Conservation (phyloP, 92 coral and sea anemone genomes). For the Paragorgia papillata region DNA sequence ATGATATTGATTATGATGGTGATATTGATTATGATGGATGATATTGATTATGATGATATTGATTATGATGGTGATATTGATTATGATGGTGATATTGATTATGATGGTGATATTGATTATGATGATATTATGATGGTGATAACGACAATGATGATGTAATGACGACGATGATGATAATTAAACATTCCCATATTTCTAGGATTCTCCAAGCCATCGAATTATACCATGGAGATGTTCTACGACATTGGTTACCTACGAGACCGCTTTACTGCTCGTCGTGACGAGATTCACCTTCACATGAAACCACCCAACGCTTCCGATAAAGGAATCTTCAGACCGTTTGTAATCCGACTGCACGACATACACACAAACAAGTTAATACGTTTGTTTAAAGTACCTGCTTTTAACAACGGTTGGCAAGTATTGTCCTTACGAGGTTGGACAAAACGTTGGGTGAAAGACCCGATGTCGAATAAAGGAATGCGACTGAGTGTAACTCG, state of each 20-base stretch:
- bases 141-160: too few species aligned
- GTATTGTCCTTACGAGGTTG: slow-evolving; percentile 23
- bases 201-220: neutral
- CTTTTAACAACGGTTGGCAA: slow-evolving; percentile 43
- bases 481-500: slow-evolving; percentile 3
- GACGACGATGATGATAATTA: neutral
- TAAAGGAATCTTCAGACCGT: slow-evolving; percentile 7
- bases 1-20: too few species aligned
- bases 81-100: neutral
- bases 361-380: slow-evolving; percentile 21
- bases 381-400: slow-evolving; percentile 34
- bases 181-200: slow-evolving; percentile 6
- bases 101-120: too few species aligned
- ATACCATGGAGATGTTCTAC: slow-evolving; percentile 8
- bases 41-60: neutral
- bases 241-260: slow-evolving; percentile 4
- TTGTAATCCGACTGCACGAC: neutral
- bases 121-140: too few species aligned
- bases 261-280: neutral
- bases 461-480: slow-evolving; percentile 36
- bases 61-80: neutral
- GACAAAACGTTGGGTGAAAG: slow-evolving; percentile 14
- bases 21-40: too few species aligned
- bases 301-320: neutral
- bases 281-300: slow-evolving; percentile 33